These are phyloP conservation scores for Chloromyia formosa DNA, from an alignment of 2,888 invertebrate species.

Conservation along the genomic window DNA sequence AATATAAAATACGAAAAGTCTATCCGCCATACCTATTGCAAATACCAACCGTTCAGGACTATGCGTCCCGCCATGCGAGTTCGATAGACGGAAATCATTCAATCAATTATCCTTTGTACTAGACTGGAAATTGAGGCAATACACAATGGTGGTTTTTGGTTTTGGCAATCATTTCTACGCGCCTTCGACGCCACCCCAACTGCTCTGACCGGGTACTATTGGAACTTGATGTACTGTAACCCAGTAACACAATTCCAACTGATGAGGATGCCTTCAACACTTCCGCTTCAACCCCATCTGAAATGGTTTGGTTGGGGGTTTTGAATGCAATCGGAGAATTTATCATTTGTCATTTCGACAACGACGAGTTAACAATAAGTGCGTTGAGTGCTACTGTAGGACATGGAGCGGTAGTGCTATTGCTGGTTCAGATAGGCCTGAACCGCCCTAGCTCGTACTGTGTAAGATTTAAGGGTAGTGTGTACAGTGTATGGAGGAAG, in stretches of 20 bases:
- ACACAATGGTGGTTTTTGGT: slow-evolving; percentile 6
- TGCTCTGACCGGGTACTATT: too few relatives aligned
- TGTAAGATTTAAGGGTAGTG: too few relatives aligned
- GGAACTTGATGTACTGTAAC: slow-evolving; percentile 11
- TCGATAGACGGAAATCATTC: slow-evolving; percentile 16
- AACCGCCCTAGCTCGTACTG: too few relatives aligned
- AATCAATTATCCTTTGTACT: slow-evolving; percentile 10
- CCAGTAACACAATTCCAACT: slow-evolving; percentile 20
- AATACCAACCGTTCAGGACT: too few relatives aligned
- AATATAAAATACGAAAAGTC: too few relatives aligned
- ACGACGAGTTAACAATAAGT: slow-evolving; percentile 9
- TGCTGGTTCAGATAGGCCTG: too few relatives aligned
- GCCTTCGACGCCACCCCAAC: too few relatives aligned
- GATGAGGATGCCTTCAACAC: slow-evolving; percentile 1
- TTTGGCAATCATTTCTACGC: slow-evolving; percentile 8
- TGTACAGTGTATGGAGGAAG: too few relatives aligned
- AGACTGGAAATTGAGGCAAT: slow-evolving; percentile 10
- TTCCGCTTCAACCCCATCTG: not conserved
- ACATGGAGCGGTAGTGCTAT: too few relatives aligned
- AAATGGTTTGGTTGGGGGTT: too few relatives aligned
- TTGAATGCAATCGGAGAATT: not conserved
- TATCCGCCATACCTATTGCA: too few relatives aligned
- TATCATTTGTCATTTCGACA: slow-evolving; percentile 18
- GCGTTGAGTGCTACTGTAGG: not conserved
- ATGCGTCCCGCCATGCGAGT: too few relatives aligned